Evolutionary conservation across 1,140 invertebrate genomes (phyloP), one percentile per base, ranked within the genome.

Genomic region (Leucophenga varia): DNA sequence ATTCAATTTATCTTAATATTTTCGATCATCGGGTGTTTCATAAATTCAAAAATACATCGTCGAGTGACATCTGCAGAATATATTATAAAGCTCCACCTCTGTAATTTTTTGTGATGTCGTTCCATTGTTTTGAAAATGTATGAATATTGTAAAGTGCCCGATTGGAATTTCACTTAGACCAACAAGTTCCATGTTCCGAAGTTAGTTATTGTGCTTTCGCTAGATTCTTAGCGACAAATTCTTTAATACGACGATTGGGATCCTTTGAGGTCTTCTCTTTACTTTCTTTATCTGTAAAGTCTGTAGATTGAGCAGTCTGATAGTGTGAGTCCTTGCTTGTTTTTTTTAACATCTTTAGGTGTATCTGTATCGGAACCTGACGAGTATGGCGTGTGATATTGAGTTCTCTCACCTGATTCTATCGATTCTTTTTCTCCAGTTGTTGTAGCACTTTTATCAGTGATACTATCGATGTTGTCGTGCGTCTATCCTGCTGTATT

Each of bases 81-180:
- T 82, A 6, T 86, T 87, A 74, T 91, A 91, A 70, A 90, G 88
- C 63, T 90, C 88, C 37, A 91, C n/a, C n/a, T 84, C 41, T 82
- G 73, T 36, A 84, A 79, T 1, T 60, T 55, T 12, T 61, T 43
- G n/a, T 79, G 78, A 2, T 79, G 80, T 36, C 78, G 75, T 55
- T 91, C 88, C 81, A 91, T 81, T 13, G 82, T 75, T 9, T 83
- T 80, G 74, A 91, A 91, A 43, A 91, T 82, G 41, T 76, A 63
- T 35, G 86, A 85, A 82, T 86, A 87, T 3, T 79, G 78, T 12
- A 87, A 55, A 17, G 57, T 63, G 2, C 57, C 65, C 48, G 81
- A 79, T n/a, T 19, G 77, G 76, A 28, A 87, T 70, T 59, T 88
- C 86, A 61, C n/a, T n/a, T 87, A 91, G 21, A 86, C 86, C 30